Conservation (phyloP, 2,113 vertebrate genomes). For the Boleophthalmus pectinirostris region DNA sequence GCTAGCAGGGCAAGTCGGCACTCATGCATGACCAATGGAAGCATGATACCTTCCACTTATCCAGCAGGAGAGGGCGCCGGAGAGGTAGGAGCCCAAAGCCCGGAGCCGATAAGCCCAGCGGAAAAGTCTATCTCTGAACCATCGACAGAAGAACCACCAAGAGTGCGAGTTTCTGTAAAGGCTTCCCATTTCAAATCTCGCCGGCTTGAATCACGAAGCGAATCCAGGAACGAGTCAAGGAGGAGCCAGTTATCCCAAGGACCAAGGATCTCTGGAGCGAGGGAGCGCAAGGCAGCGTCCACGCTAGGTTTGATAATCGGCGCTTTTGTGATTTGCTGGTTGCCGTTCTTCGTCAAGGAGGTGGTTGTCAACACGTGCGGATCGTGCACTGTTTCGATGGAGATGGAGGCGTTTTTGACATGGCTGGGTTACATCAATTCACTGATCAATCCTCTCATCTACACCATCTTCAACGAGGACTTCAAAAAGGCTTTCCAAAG, state of each 20-base stretch:
- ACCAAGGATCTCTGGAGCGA: conserved; percentile 89
- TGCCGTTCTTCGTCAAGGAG: conserved; percentile 98
- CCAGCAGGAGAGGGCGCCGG: conserved; percentile 75
- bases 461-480: conserved; percentile 98
- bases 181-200: conserved; percentile 78
- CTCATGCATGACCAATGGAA: conserved; percentile 85
- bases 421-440: conserved; percentile 99
- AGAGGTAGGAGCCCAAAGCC: conserved; percentile 75
- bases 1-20: conserved; percentile 85
- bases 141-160: conserved; percentile 79
- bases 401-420: conserved; percentile 92
- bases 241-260: conserved; percentile 84
- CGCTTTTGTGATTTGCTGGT: conserved; percentile 97
- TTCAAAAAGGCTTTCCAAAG: conserved; percentile 99
- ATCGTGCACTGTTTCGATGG: conserved; percentile 85
- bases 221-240: conserved; percentile 80
- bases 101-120: conserved; percentile 74
- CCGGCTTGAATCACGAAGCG: conserved; percentile 41
- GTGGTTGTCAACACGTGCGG: conserved; percentile 91
- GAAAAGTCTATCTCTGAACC: conserved; percentile 91
- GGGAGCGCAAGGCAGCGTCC: conserved; percentile 92
- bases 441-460: conserved; percentile 97
- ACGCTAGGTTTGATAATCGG: conserved; percentile 93
- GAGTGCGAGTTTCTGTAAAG: conserved; percentile 69
- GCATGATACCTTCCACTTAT: conserved; percentile 82